Percentiles rank a stretch among this genome's conserved stretches.
These are phyloP conservation scores for Diplogasteroides magnus DNA, from an alignment of 1,140 invertebrate genomes.

Conservation along the genomic window DNA sequence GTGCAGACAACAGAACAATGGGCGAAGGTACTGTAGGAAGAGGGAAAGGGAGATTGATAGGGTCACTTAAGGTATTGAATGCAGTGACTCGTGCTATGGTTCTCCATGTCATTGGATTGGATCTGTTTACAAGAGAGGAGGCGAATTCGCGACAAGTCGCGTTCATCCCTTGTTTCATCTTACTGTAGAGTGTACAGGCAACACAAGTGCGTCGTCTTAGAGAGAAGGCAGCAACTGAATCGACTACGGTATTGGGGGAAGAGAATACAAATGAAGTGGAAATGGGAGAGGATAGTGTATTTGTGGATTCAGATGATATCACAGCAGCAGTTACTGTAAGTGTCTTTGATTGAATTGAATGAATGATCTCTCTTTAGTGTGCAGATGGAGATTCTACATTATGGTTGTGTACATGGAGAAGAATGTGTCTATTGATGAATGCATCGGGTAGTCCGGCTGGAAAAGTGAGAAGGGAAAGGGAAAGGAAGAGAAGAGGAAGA, in stretches of 20 bases:
- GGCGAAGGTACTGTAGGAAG: constrained; percentile 26
- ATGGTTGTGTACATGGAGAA: not conserved
- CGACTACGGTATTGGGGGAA: no score
- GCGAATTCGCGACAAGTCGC: no score
- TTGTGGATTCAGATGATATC: constrained; percentile 26
- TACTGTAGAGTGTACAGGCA: no score
- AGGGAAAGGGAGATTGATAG: no score
- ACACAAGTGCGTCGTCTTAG: no score
- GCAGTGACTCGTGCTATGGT: constrained; percentile 45
- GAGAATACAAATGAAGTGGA: not conserved
- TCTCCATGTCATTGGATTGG: constrained; percentile 43
- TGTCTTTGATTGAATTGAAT: no score
- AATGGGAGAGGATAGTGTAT: constrained; percentile 18
- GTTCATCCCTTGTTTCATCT: no score
- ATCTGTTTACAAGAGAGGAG: constrained; percentile 30
- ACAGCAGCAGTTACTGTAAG: constrained; percentile 22
- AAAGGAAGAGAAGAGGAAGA: no score
- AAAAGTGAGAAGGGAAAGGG: no score
- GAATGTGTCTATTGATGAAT: not conserved
- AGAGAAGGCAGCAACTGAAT: no score
- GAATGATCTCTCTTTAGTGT: no score
- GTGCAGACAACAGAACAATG: constrained; percentile 46
- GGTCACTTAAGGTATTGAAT: constrained; percentile 31
- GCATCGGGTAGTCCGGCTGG: not conserved
- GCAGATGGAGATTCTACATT: not conserved